A percentile compares a stretch with the other conserved stretches of the same genome.
phyloP scores from a whole-genome alignment of 2,797 vertebrate species.

The Sebastes baramenuke region DNA sequence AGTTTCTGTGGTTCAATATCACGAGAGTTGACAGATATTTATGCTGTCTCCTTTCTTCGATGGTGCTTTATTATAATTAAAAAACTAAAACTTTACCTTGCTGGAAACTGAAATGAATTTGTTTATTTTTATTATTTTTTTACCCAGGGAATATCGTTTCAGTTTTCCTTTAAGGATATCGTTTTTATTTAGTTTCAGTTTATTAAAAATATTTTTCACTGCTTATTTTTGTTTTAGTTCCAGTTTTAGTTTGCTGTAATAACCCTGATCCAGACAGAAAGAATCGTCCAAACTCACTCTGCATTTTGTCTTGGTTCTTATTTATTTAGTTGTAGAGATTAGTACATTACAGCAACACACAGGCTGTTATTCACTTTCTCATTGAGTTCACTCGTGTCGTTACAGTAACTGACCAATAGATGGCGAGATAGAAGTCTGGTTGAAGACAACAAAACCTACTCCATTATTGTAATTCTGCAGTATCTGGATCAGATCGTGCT shows the following conservation, averaged over 20 bases:
- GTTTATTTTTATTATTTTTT: too few species aligned
- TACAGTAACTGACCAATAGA: constrained; percentile 8
- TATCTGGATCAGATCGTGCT: neutral
- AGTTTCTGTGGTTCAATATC: neutral
- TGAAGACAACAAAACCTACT: neutral
- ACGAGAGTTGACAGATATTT: neutral
- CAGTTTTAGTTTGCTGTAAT: neutral
- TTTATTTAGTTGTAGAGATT: neutral
- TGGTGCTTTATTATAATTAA: neutral
- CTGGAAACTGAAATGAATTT: neutral
- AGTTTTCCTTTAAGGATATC: neutral
- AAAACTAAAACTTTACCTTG: neutral
- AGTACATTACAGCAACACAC: neutral
- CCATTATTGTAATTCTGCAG: neutral
- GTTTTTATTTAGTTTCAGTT: neutral
- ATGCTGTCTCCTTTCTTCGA: neutral
- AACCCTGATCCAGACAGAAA: neutral
- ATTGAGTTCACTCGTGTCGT: neutral
- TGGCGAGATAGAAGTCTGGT: neutral
- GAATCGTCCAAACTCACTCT: neutral
- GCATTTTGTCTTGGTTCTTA: neutral
- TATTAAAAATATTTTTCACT: neutral
- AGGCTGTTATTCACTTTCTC: neutral
- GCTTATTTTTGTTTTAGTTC: neutral
- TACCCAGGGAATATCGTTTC: neutral